Evolutionary conservation across 2,113 vertebrate species (phyloP).

Genomic region (Zosterops pallidus): DNA sequence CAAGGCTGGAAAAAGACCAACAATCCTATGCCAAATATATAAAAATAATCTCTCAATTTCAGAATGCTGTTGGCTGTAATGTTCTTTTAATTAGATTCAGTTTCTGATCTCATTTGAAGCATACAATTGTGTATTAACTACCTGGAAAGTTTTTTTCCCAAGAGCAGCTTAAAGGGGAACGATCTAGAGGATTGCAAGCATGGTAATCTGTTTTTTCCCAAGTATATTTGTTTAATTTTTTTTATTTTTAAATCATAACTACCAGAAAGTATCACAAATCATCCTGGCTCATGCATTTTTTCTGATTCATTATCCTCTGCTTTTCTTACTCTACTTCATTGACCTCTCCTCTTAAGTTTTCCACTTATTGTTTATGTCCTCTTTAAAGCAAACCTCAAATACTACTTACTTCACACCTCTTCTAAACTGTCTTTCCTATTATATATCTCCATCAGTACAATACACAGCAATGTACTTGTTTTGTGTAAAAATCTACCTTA

Average conservation of each 20-base stretch:
- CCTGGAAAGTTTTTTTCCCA: not conserved
- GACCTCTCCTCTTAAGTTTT: not conserved
- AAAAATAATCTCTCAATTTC: conserved; percentile 55
- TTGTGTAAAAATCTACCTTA: not conserved
- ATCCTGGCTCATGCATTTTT: not conserved
- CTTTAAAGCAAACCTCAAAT: not conserved
- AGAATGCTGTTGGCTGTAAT: conserved; percentile 4
- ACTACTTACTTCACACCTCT: not conserved
- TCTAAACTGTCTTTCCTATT: not conserved
- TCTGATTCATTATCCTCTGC: not conserved
- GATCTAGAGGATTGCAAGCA: not conserved
- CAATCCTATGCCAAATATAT: not conserved
- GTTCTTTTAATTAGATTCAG: conserved; percentile 40
- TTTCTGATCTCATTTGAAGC: conserved; percentile 47
- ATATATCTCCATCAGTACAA: not conserved
- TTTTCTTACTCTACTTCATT: not conserved
- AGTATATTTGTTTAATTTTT: not conserved
- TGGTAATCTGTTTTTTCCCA: not conserved
- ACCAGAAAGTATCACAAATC: not conserved
- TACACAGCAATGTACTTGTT: not conserved
- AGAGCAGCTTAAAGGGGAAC: not conserved
- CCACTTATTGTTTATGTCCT: not conserved
- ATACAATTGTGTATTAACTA: not conserved
- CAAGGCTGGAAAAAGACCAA: not conserved
- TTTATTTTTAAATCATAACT: not conserved